Base-by-base conservation (phyloP, 2,797 vertebrate genomes). In the Melopsittacus undulatus region DNA sequence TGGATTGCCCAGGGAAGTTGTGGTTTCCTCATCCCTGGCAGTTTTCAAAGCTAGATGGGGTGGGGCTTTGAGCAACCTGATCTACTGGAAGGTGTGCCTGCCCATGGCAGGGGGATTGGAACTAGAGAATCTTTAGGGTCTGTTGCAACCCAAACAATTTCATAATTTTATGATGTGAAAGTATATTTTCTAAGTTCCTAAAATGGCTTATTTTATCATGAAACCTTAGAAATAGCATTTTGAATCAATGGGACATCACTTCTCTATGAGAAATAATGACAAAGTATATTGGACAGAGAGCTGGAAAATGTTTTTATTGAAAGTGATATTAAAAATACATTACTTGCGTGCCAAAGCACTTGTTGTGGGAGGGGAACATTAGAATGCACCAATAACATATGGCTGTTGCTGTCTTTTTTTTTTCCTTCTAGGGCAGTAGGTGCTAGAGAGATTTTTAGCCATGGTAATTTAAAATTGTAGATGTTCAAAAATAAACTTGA, bases 321-420 rank as follows among this genome's bases (percentile, higher is more conserved):
- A 49, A 57, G 38, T 26, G 62, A 32, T 56, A 83, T 74, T 90
- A 80, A 83, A 93, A 95, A 36, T 72, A 59, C 18, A 36, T 40
- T 73, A 62, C 17, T 14, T 92, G 40, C 18, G 69, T 79, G 46
- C 42, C 68, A 78, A 86, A 88, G 9, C 20, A 40, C 30, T 69
- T 83, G 13, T 59, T 67, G 45, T 86, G 51, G 69, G n/a, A 95
- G 74, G 68, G 14, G 32, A 87, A 59, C 77, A 79, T 62, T 51
- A 73, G 66, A 94, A 88, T 40, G 19, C 45, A 54, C 40, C 43
- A 86, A 72, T 88, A 94, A 88, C 67, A 74, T 93, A 76, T 92
- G 92, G 30, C 17, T 91, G 7, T 27, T 1, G 10, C 80, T 80
- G 61, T 74, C 61, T 70, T 85, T 84, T 40, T 40, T 81, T 87